A percentile compares a stretch with the other conserved stretches of the same genome.
Conservation (phyloP, 2,797 vertebrate genomes). For the Delichon dasypus region DNA sequence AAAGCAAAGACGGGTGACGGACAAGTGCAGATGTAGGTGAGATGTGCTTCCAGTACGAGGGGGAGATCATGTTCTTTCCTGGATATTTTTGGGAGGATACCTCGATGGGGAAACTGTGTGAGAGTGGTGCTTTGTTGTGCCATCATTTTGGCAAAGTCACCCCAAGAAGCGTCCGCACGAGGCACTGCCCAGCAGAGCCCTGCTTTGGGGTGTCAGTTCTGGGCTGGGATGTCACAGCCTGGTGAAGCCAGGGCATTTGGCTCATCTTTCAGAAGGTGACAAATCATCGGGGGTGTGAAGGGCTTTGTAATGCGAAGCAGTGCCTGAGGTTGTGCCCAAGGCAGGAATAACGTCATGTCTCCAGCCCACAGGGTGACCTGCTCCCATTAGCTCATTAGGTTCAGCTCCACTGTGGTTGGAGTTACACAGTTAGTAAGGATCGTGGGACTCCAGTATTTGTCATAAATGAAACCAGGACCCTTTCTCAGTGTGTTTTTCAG, state of each 20-base stretch:
- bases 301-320: conserved; percentile 1
- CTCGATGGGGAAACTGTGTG: background rate
- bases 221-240: background rate
- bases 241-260: background rate
- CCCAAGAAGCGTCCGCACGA: background rate
- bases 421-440: background rate
- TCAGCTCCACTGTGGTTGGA: background rate
- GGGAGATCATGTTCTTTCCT: background rate
- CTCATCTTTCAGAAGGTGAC: background rate
- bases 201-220: background rate
- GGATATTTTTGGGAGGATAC: background rate
- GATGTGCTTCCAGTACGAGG: background rate
- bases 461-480: background rate
- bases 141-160: background rate
- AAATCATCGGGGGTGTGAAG: background rate
- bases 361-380: background rate
- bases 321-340: background rate
- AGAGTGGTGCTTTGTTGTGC: background rate
- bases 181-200: background rate
- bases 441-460: background rate
- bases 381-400: background rate
- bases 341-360: conserved; percentile 5
- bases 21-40: background rate
- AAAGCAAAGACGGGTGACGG: background rate
- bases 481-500: background rate